phyloP scores from a whole-genome alignment of 2,797 vertebrate species.

The Chloroceryle amazona region DNA sequence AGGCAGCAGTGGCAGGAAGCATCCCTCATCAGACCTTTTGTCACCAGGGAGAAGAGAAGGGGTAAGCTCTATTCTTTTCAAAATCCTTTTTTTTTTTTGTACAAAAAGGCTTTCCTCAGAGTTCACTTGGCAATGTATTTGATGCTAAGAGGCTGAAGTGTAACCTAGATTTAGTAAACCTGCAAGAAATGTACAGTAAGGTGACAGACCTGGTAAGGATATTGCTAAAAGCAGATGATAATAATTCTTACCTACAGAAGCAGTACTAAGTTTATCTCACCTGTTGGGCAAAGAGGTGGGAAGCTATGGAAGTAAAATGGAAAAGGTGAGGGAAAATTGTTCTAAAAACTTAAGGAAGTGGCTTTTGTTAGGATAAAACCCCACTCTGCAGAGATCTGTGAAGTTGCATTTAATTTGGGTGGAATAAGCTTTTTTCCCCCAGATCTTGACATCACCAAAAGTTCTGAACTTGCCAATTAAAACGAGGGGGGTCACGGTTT shows the following conservation, averaged over 20 bases:
- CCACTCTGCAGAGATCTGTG: fast-evolving
- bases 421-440: not conserved
- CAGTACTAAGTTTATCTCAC: not conserved
- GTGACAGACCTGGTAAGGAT: not conserved
- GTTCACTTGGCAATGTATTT: not conserved
- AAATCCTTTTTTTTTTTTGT: fast-evolving
- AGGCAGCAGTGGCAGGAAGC: not conserved
- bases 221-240: not conserved
- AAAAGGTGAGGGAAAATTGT: not conserved
- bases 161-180: not conserved
- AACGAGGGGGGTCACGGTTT: not conserved
- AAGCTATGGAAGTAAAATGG: not conserved
- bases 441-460: not conserved
- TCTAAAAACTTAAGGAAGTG: not conserved
- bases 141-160: not conserved
- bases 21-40: not conserved
- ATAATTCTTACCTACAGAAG: not conserved
- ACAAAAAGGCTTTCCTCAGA: not conserved
- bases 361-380: not conserved
- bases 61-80: not conserved
- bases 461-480: not conserved
- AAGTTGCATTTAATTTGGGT: not conserved
- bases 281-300: not conserved
- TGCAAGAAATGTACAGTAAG: not conserved
- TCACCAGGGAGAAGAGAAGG: not conserved